Evolutionary conservation across 2,888 invertebrate species (phyloP), one percentile per base, ranked within the genome.

Genomic region (Sinelater perroti): DNA sequence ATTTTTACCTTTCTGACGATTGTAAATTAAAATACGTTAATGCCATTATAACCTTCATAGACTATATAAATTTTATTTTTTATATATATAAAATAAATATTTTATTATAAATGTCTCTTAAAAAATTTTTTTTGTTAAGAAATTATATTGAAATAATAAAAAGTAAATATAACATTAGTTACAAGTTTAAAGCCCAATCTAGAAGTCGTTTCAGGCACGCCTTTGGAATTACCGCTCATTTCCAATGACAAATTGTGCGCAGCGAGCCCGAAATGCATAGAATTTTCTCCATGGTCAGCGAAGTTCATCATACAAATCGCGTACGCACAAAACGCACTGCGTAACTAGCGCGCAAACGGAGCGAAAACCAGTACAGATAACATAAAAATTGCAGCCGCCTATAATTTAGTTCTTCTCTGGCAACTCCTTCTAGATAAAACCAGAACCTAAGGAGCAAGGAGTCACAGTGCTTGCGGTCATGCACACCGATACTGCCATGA

Each of bases 351-450:
- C 64, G 62, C 59, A 56, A 35, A 56, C 47, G 55, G 49, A 61
- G 56, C 55, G 33, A 40, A 64, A 66, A 65, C 68, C 64, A 62
- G 63, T 64, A 67, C 65, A 56, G 60, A 66, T 64, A 66, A 60
- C 64, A 65, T 63, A 65, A 63, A 65, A 67, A 67, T 67, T 68
- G 57, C 60, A 55, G 63, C 65, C 51, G 61, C 61, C 64, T 61
- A 66, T 65, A 59, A 67, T 69, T 63, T 62, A 64, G 55, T 67
- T 67, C 70, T 64, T 66, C 61, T 57, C 53, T 54, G 56, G 57
- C 52, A 56, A 68, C 66, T 63, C 66, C 67, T 66, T 68, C 64
- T 61, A 66, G 70, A 73, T 75, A 75, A 69, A 74, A 74, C 71
- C 72, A 64, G 71, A 67, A 70, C 68, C 66, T 63, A 57, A 52